Conservation (phyloP, 1,140 invertebrate genomes). For the Drosophila setifemur region DNA sequence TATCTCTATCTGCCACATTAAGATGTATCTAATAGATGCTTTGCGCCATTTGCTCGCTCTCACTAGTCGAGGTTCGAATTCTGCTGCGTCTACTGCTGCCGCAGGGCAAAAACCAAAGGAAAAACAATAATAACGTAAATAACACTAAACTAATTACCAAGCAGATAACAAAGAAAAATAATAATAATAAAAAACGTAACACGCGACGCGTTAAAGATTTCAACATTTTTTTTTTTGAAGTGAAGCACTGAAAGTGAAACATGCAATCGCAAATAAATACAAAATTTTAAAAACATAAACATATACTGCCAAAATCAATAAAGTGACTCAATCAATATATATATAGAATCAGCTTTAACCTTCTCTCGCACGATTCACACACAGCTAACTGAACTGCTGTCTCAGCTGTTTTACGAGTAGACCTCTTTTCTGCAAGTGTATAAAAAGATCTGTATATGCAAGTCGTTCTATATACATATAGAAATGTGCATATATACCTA, state of each 20-base stretch:
- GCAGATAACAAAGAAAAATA: neutral
- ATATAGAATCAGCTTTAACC: slow-evolving; percentile 5
- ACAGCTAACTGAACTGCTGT: neutral
- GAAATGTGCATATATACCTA: slow-evolving; percentile 16
- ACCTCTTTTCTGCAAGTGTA: slow-evolving; percentile 23
- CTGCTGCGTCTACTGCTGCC: slow-evolving; percentile 10
- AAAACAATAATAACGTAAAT: neutral
- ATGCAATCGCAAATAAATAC: neutral
- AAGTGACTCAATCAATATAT: neutral
- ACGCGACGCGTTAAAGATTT: slow-evolving; percentile 17
- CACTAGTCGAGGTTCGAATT: slow-evolving; percentile 19
- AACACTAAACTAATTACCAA: neutral
- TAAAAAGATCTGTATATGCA: slow-evolving; percentile 23
- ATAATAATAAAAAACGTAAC: neutral
- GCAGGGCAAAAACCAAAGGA: slow-evolving; percentile 4
- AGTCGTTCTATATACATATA: slow-evolving; percentile 24
- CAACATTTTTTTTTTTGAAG: slow-evolving; percentile 25
- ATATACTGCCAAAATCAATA: slow-evolving; percentile 2
- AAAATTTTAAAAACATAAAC: neutral
- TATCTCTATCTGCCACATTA: slow-evolving; percentile 4
- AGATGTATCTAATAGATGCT: slow-evolving; percentile 40
- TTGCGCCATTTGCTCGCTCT: slow-evolving; percentile 12
- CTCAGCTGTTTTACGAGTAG: slow-evolving; percentile 16
- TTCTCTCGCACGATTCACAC: neutral
- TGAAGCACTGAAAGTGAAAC: slow-evolving; percentile 22